These are phyloP conservation scores for Drosophila bocki DNA, from an alignment of 1,140 invertebrate species.

Conservation along the genomic window DNA sequence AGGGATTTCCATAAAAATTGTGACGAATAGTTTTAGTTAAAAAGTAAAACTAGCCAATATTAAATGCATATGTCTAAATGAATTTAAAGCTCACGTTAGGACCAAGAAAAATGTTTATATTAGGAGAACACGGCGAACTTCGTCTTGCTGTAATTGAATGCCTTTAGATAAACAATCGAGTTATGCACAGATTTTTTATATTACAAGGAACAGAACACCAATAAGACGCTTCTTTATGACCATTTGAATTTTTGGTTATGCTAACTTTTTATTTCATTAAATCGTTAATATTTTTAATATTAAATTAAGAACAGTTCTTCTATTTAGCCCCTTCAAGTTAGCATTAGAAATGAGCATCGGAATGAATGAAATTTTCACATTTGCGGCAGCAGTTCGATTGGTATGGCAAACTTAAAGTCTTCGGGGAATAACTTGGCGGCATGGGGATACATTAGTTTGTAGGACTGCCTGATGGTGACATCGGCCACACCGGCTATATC, in stretches of 20 bases:
- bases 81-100: no score
- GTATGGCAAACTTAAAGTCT: constrained; percentile 98
- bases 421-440: constrained; percentile 96
- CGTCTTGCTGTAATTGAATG: no score
- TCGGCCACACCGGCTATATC: constrained; percentile 99
- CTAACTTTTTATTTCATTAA: constrained; percentile 63
- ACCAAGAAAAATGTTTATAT: no score
- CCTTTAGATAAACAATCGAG: no score
- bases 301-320: constrained; percentile 40
- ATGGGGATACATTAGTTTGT: constrained; percentile 98
- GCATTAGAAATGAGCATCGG: constrained; percentile 60
- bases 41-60: no score
- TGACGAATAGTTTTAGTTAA: no score
- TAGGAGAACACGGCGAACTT: no score
- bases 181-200: no score
- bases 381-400: constrained; percentile 96
- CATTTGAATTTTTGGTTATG: constrained; percentile 23
- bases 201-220: no score
- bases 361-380: constrained; percentile 86
- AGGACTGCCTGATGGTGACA: constrained; percentile 98
- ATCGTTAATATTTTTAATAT: constrained; percentile 60
- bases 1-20: not conserved
- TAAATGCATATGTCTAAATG: no score
- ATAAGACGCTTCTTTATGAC: no score
- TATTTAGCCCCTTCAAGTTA: constrained; percentile 36